These are phyloP conservation scores for Meloidogyne chitwoodi DNA, from an alignment of 1,140 invertebrate species.

Conservation along the genomic window DNA sequence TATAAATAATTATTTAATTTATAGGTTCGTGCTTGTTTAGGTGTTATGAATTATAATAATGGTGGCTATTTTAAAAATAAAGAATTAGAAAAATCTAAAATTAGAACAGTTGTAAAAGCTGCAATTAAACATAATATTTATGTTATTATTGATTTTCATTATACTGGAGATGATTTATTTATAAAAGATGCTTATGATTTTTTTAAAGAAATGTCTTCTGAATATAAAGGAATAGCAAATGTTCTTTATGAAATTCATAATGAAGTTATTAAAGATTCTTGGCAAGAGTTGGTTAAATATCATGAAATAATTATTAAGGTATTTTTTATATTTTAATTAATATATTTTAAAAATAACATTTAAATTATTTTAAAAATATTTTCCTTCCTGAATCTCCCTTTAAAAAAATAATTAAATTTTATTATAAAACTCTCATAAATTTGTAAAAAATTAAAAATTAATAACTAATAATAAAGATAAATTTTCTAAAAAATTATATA, in stretches of 20 bases:
- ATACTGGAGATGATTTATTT: not conserved
- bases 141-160: conserved; percentile 22
- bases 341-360: not conserved
- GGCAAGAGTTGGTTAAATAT: conserved; percentile 7
- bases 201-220: not conserved
- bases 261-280: not conserved
- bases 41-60: not conserved
- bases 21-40: conserved; percentile 18
- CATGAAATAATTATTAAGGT: conserved; percentile 9
- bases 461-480: too few relatives aligned
- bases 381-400: too few relatives aligned
- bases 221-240: conserved; percentile 11
- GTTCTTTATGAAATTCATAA: conserved; percentile 22
- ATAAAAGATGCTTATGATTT: conserved; percentile 8
- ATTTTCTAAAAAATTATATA: too few relatives aligned
- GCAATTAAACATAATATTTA: conserved; percentile 24
- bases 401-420: too few relatives aligned
- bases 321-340: not conserved
- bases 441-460: too few relatives aligned
- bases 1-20: too few relatives aligned
- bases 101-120: conserved; percentile 8
- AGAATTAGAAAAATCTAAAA: not conserved
- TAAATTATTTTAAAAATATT: too few relatives aligned
- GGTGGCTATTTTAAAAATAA: conserved; percentile 17
- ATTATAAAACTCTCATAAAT: too few relatives aligned